Evolutionary conservation across 1,140 invertebrate genomes (phyloP), one percentile per base, ranked within the genome.

Genomic region (Drosophila grimshawi): DNA sequence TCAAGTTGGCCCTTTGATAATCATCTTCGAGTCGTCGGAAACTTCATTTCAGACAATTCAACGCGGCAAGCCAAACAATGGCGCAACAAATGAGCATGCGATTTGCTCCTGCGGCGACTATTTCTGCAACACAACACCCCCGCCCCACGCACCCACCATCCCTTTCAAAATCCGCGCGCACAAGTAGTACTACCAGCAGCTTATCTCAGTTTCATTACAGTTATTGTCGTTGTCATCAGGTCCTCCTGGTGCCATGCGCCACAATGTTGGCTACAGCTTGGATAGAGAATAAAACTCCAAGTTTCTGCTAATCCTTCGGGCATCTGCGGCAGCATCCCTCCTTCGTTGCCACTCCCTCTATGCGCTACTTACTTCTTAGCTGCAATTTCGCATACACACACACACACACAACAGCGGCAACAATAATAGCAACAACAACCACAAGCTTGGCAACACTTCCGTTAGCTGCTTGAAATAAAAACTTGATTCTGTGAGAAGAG

Each of bases 181-280:
- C 35, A 8, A 59, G 63, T 48, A 53, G 49, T 48, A 41, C 33
- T 37, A 61, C 41, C 11, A 53, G 48, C 77, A 74, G 81, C 81
- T 85, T 85, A 86, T 85, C 81, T 80, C 65, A 76, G 81, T 85
- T 85, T 85, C 81, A 85, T 85, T 85, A 85, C 81, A 80, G 74
- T 85, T 85, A 85, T 85, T 80, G 81, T 85, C 81, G 81, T 85
- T 85, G 81, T 85, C 81, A 86, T 85, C 81, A 85, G 81, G 61
- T 60, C 59, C 43, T 51, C 33, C 19, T 19, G 81, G 76, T 65
- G 73, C 70, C 70, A 79, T 82, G 80, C 82, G 79, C 79, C 79
- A 81, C 79, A 81, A 81, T 82, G 80, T 82, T 82, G 79, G 51
- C 68, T 70, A 55, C 33, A 56, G 49, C 59, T 70, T 1, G 67